phyloP scores from a whole-genome alignment of 2,797 vertebrate genomes.

The Urosaurus nigricauda region DNA sequence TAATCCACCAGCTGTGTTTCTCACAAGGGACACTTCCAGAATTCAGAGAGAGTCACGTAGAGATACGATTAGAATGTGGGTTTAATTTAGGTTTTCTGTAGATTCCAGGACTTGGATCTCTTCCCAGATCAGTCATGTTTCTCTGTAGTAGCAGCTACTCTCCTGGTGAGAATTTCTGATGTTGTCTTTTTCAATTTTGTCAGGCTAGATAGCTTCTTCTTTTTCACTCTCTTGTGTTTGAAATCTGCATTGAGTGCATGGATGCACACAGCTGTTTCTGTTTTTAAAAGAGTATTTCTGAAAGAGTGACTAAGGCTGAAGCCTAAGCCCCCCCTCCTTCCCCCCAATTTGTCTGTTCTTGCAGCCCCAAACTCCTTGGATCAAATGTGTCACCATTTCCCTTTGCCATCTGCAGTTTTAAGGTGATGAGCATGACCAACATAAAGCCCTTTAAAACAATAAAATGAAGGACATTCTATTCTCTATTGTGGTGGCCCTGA shows the following conservation, averaged over 20 bases:
- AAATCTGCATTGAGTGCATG: not conserved
- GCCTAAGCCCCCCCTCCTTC: not conserved
- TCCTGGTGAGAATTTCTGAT: not conserved
- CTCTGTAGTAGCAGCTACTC: not conserved
- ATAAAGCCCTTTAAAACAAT: not conserved
- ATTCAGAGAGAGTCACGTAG: conserved; percentile 56
- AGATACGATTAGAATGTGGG: conserved; percentile 51
- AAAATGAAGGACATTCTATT: not conserved
- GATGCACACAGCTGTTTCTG: not conserved
- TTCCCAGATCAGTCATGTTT: conserved; percentile 49
- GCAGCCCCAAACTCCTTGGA: too few species aligned
- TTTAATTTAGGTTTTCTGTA: conserved; percentile 70
- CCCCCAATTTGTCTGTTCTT: not conserved
- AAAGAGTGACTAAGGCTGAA: too few species aligned
- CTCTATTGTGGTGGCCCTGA: not conserved
- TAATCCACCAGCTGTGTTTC: conserved; percentile 73
- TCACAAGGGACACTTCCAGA: conserved; percentile 67
- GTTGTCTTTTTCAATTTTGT: conserved; percentile 4
- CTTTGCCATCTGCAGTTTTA: not conserved
- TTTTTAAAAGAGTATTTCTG: not conserved
- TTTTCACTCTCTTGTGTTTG: not conserved
- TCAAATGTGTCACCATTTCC: not conserved
- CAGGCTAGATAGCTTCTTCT: not conserved
- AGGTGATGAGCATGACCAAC: not conserved
- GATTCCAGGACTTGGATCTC: conserved; percentile 54